Base-by-base conservation (phyloP, 2,113 vertebrate genomes). In the Platysternon megacephalum region DNA sequence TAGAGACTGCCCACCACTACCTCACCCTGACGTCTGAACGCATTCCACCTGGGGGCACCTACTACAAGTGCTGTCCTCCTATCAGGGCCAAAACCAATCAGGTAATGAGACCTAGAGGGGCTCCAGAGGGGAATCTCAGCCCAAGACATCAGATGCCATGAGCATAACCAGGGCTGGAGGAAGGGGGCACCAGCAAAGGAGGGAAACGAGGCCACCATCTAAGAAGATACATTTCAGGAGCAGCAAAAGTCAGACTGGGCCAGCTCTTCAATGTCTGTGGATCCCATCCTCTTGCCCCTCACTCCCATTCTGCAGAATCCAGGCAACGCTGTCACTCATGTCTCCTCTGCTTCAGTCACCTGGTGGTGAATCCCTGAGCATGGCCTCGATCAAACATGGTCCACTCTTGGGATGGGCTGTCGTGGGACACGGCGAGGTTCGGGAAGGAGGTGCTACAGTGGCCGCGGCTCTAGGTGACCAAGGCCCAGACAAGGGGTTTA, bases 1-100 rank as follows among this genome's bases (percentile, higher is more conserved):
- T 98, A 93, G 99, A 99, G 97, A 99, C 98, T 2, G 99, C 99
- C 51, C 98, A 98, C 26, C 98, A 99, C 96, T 99, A 99, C 95
- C 98, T 99, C 85, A 98, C 89, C 82, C 97, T 99, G 88, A 95
- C 96, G 65, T 98, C 99, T 46, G 98, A 99, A 91, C 55, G 97
- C 93, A 98, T 99, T 84, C 98, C 98, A 39, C 89, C 96, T 10
- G 97, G 98, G 44, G 98, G 98, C 91, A 99, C 98, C 1, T 98
- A 98, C 82, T 99, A 98, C 93, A 99, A 99, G 95, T 99, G 99
- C 97, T 99, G 98, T 87, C 99, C 98, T 5, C 99, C 99, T 9
- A 98, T 99, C 86, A 97, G 98, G 87, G 95, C 95, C 61, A 85
- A 94, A 46, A 51, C 78, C 44, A 99, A 99, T 93, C 97, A 87